Evolutionary conservation across 2,113 vertebrate genomes (phyloP).

Genomic region (Procavia capensis): DNA sequence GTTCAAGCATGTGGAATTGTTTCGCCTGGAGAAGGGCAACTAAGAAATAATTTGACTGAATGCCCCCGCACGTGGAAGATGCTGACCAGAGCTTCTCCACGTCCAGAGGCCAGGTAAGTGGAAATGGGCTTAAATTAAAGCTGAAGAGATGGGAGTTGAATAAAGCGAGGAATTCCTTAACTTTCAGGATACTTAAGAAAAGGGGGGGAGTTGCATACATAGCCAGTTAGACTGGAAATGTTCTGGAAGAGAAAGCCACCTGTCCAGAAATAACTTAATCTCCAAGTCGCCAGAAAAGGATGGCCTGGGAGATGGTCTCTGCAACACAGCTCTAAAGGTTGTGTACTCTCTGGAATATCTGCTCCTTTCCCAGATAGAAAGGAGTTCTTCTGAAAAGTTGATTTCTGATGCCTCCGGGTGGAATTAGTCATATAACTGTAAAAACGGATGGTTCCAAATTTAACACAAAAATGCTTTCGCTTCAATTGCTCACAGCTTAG

Average conservation of each 20-base stretch:
- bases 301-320: not conserved
- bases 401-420: slow-evolving; percentile 74
- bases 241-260: slow-evolving; percentile 10
- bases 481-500: slow-evolving; percentile 68
- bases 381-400: slow-evolving; percentile 68
- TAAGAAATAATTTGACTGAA: slow-evolving; percentile 43
- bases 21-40: not conserved
- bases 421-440: slow-evolving; percentile 74
- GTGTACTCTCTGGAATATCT: slow-evolving; percentile 51
- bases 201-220: not conserved
- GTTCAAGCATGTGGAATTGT: slow-evolving; percentile 16
- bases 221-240: not conserved
- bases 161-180: not conserved
- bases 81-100: slow-evolving; percentile 32
- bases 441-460: slow-evolving; percentile 70
- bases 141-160: not conserved
- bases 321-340: not conserved
- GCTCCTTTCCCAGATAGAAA: slow-evolving; percentile 53
- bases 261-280: not conserved
- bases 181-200: not conserved
- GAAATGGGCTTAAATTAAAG: slow-evolving; percentile 48
- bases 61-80: not conserved
- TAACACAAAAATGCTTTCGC: slow-evolving; percentile 67
- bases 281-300: not conserved
- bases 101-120: not conserved